phyloP scores from a whole-genome alignment of 2,113 vertebrate genomes.

The Menidia beryllina region DNA sequence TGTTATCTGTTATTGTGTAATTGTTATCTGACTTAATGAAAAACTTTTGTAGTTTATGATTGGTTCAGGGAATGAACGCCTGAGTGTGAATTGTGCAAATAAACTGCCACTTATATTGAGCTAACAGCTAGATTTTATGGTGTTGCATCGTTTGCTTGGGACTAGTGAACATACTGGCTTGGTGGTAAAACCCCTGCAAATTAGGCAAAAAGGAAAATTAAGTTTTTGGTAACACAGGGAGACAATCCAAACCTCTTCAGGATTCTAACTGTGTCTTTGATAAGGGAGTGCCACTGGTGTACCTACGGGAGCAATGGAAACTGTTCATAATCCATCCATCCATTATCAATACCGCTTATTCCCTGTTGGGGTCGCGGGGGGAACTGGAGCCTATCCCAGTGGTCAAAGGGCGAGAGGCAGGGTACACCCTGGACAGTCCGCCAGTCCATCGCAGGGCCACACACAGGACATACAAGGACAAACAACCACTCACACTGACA shows the following conservation, averaged over 20 bases:
- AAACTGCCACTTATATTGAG: background rate
- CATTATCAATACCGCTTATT: no score
- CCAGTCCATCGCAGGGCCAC: no score
- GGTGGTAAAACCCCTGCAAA: slow-evolving; percentile 6
- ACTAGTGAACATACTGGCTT: background rate
- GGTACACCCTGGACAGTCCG: no score
- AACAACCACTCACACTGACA: no score
- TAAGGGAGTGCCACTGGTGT: background rate
- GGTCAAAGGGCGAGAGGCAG: no score
- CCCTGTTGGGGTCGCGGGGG: no score
- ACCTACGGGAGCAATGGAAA: slow-evolving; percentile 10
- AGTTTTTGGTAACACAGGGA: slow-evolving; percentile 6
- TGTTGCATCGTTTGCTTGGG: slow-evolving; percentile 12
- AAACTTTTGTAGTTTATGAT: background rate
- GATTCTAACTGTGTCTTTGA: background rate
- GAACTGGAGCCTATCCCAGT: no score
- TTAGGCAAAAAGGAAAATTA: slow-evolving; percentile 1
- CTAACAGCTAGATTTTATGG: background rate
- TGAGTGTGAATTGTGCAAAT: background rate
- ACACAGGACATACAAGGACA: no score
- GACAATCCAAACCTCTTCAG: slow-evolving; percentile 3
- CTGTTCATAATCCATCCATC: slow-evolving; percentile 16
- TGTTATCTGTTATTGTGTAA: no score
- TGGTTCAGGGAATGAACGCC: background rate
- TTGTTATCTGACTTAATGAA: background rate